phyloP scores from a whole-genome alignment of 2,113 vertebrate genomes.

The Notarius quadriscutis region DNA sequence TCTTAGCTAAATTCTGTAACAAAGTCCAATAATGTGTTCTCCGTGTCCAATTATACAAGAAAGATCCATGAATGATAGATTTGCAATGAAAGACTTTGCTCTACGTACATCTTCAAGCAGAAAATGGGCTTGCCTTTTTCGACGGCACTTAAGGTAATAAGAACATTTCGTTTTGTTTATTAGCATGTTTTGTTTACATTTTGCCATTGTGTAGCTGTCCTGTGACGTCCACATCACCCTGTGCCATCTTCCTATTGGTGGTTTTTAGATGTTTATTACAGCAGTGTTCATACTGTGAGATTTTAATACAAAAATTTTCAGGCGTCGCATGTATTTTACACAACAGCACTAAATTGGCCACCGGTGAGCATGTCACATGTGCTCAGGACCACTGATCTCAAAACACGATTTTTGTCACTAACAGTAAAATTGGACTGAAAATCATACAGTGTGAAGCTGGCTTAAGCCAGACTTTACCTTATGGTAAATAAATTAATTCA shows the following conservation, averaged over 20 bases:
- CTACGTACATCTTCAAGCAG: not conserved
- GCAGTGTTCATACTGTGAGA: not conserved
- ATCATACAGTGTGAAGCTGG: not conserved
- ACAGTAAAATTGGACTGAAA: not conserved
- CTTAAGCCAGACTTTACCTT: not conserved
- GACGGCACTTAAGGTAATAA: not conserved
- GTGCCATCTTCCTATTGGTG: not conserved
- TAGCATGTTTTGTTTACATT: not conserved
- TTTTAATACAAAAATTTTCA: not conserved
- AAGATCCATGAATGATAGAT: not conserved
- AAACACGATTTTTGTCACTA: not conserved
- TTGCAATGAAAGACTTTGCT: not conserved
- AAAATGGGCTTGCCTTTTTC: not conserved
- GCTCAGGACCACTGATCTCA: not conserved
- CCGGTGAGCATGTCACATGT: not conserved
- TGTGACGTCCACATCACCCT: not conserved
- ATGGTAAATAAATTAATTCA: not conserved
- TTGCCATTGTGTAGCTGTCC: not conserved
- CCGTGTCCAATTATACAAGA: not conserved
- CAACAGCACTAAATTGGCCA: not conserved
- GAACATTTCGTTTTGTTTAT: not conserved
- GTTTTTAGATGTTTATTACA: not conserved
- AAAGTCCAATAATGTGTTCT: not conserved
- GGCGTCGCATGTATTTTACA: not conserved
- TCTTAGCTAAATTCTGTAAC: not conserved